These are phyloP conservation scores for Microcebus tavaratra DNA, from an alignment of 2,113 vertebrate genomes.

Conservation along the genomic window DNA sequence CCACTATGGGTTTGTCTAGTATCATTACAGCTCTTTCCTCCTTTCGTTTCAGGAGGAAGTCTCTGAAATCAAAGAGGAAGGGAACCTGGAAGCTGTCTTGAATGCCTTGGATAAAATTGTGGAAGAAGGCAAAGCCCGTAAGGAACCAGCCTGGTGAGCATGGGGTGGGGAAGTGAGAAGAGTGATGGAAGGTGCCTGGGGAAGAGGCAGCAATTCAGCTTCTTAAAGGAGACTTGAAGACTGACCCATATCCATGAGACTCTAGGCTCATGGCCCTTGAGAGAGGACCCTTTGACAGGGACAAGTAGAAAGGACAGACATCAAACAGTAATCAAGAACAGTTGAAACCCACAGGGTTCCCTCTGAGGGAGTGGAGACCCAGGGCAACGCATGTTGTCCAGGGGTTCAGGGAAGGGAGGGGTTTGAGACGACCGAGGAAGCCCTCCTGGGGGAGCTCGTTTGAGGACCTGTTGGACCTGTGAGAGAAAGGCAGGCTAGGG, in stretches of 20 bases:
- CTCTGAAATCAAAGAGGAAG: conserved; percentile 84
- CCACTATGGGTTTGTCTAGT: too few species aligned
- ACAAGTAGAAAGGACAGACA: not conserved
- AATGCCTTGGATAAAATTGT: conserved; percentile 80
- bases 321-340: not conserved
- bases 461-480: not conserved
- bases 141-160: conserved; percentile 79
- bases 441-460: not conserved
- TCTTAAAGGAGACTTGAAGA: not conserved
- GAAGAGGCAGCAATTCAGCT: not conserved
- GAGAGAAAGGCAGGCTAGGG: not conserved
- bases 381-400: fast-evolving
- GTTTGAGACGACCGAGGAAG: not conserved
- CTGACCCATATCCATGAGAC: not conserved
- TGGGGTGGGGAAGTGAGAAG: fast-evolving
- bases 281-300: not conserved
- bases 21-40: not conserved
- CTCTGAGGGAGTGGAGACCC: not conserved
- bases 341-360: fast-evolving
- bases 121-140: conserved; percentile 71
- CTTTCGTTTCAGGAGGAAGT: conserved; percentile 81
- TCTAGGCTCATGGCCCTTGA: not conserved
- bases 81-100: conserved; percentile 83
- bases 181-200: too few species aligned
- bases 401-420: not conserved